These are phyloP conservation scores for Pangasius sanitwongsei DNA, from an alignment of 2,797 vertebrate species.

Conservation along the genomic window DNA sequence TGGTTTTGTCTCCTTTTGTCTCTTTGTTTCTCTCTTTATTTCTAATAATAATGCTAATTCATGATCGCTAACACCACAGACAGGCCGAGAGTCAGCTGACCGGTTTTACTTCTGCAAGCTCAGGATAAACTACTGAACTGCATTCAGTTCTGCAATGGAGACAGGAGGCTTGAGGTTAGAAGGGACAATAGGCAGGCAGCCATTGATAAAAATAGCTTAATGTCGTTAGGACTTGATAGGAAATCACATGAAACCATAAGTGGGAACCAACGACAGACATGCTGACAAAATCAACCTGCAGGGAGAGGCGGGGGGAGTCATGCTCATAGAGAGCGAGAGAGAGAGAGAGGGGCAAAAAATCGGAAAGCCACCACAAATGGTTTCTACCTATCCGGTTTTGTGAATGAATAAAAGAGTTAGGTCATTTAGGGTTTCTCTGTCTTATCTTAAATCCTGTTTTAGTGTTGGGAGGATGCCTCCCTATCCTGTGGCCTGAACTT, in stretches of 20 bases:
- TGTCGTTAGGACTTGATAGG: constrained; percentile 58
- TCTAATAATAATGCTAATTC: neutral
- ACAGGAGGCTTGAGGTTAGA: constrained; percentile 52
- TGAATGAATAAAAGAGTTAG: constrained; percentile 59
- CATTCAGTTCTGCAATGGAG: constrained; percentile 39
- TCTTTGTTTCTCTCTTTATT: neutral
- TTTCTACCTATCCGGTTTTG: constrained; percentile 58
- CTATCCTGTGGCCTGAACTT: neutral
- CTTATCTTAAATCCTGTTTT: constrained; percentile 57
- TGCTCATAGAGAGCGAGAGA: neutral
- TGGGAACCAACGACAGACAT: constrained; percentile 61
- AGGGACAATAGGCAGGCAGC: constrained; percentile 53
- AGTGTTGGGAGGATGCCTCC: constrained; percentile 45
- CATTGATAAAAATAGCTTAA: constrained; percentile 60
- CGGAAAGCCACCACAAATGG: constrained; percentile 45
- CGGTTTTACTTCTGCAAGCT: constrained; percentile 56
- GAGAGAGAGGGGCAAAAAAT: constrained; percentile 8
- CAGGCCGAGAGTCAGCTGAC: constrained; percentile 47
- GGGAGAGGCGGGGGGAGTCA: constrained; percentile 42
- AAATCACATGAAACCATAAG: constrained; percentile 64
- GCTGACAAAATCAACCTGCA: constrained; percentile 57
- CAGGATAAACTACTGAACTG: constrained; percentile 34
- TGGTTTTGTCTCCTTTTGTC: neutral
- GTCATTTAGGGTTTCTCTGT: constrained; percentile 55
- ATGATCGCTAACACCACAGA: constrained; percentile 21